phyloP scores from a whole-genome alignment of 35 echinoderm and acorn worm species.

The Amphiura filiformis region DNA sequence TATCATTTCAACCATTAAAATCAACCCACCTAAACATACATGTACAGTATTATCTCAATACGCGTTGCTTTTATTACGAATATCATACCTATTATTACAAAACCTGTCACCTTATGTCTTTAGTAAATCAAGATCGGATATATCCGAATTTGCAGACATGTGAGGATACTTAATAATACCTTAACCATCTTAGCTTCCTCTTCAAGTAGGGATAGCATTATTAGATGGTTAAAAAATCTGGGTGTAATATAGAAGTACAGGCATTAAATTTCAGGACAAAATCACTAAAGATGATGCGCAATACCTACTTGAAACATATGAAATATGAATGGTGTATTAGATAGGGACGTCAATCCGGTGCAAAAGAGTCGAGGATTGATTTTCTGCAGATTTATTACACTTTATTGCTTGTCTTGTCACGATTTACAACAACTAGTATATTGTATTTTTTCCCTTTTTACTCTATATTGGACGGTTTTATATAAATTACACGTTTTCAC shows the following conservation, averaged over 20 bases:
- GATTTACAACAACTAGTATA: background rate
- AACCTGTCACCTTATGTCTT: background rate
- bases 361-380: background rate
- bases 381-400: background rate
- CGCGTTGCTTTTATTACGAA: background rate
- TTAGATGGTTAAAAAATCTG: background rate
- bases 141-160: background rate
- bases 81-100: background rate
- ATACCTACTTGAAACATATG: background rate
- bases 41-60: background rate
- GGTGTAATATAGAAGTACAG: background rate
- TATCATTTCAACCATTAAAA: background rate
- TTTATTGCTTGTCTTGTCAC: background rate
- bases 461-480: no score
- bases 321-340: background rate
- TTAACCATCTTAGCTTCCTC: background rate
- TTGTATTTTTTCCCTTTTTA: no score
- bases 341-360: background rate
- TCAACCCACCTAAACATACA: background rate
- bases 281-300: background rate
- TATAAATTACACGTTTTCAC: no score
- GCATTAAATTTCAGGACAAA: background rate
- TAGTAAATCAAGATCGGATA: background rate
- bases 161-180: background rate
- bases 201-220: background rate